Evolutionary conservation across 2,888 invertebrate genomes (phyloP).

Genomic region (Chesias legatella): DNA sequence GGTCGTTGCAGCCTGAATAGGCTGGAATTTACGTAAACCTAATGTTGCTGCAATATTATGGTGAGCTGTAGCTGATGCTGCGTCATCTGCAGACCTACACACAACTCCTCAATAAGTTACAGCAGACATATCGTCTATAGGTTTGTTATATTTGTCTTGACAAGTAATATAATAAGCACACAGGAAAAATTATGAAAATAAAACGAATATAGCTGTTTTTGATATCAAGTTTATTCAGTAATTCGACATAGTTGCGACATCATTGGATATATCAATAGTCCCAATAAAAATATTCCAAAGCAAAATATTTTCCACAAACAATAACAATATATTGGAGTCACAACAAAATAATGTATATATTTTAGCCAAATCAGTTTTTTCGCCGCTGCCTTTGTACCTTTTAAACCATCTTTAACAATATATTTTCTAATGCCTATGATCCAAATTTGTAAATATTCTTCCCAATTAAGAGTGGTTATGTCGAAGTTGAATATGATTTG

Average conservation of each 20-base stretch:
- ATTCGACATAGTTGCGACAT: background rate
- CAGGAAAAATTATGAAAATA: too few species aligned
- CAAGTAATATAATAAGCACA: too few species aligned
- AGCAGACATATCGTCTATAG: too few species aligned
- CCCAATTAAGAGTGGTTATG: slow-evolving; percentile 14
- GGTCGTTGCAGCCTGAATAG: too few species aligned
- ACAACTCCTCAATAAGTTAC: too few species aligned
- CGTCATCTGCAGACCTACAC: too few species aligned
- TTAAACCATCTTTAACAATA: slow-evolving; percentile 22
- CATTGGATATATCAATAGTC: background rate
- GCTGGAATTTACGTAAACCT: too few species aligned
- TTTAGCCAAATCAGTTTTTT: slow-evolving; percentile 8
- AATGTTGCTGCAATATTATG: too few species aligned
- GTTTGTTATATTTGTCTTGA: too few species aligned
- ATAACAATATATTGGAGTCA: slow-evolving; percentile 11
- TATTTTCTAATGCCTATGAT: slow-evolving; percentile 18
- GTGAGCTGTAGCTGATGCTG: too few species aligned
- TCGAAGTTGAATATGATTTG: slow-evolving; percentile 27
- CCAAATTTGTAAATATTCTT: slow-evolving; percentile 12
- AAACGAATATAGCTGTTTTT: too few species aligned
- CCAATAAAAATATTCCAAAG: background rate
- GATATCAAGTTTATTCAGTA: too few species aligned
- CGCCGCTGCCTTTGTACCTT: slow-evolving; percentile 3
- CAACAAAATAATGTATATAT: slow-evolving; percentile 12
- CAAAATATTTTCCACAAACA: slow-evolving; percentile 11